Percentiles rank a stretch among this genome's conserved stretches.
These are phyloP conservation scores for Glaucidium brasilianum DNA, from an alignment of 2,113 vertebrate species.

Conservation along the genomic window DNA sequence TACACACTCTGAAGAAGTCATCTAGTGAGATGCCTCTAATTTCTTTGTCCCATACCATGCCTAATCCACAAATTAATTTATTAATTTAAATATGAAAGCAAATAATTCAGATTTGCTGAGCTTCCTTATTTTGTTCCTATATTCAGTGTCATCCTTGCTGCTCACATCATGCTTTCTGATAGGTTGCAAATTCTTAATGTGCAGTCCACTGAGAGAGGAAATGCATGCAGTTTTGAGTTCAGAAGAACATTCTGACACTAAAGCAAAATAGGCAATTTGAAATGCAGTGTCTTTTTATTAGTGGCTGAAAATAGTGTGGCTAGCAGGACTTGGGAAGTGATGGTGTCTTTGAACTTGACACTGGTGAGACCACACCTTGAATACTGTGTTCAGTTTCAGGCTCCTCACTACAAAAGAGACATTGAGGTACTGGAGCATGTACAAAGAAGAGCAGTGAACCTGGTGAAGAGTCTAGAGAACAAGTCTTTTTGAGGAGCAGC, in stretches of 20 bases:
- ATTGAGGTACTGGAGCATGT: background rate
- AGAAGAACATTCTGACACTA: background rate
- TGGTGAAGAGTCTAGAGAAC: background rate
- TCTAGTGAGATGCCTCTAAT: background rate
- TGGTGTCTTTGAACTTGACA: rapidly evolving
- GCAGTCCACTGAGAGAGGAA: background rate
- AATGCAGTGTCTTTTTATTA: background rate
- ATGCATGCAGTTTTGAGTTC: background rate
- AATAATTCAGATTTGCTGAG: constrained; percentile 37
- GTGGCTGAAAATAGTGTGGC: background rate
- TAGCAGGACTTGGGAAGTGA: background rate
- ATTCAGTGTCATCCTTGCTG: background rate
- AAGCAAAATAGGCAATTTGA: background rate
- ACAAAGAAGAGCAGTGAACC: background rate
- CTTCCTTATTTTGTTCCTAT: background rate
- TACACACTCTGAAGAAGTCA: background rate
- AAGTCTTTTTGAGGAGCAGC: background rate
- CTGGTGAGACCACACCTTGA: background rate
- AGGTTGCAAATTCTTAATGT: background rate
- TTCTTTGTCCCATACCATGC: background rate
- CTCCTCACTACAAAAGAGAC: background rate
- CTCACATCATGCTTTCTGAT: background rate
- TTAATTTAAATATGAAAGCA: constrained; percentile 40
- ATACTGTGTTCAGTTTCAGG: background rate
- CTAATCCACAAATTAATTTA: constrained; percentile 54